Percentiles rank a stretch among this genome's conserved stretches.
Evolutionary conservation across 2,888 invertebrate species (phyloP).

Genomic region (Nemurella pictetii): DNA sequence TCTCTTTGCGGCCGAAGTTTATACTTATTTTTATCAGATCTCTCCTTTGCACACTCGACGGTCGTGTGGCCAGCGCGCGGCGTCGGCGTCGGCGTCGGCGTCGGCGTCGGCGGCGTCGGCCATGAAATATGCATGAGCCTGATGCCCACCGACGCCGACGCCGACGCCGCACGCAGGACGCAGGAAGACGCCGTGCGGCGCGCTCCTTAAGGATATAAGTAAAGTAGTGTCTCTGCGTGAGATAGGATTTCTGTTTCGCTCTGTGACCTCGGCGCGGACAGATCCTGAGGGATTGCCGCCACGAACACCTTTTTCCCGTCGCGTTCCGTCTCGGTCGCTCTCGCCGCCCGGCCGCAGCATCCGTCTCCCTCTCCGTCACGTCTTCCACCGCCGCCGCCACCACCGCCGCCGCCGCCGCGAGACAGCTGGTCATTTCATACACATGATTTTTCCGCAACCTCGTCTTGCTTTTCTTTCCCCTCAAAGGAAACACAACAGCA

Average conservation of each 20-base stretch:
- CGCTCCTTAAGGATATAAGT: conserved; percentile 32
- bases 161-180: not conserved
- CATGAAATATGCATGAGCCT: conserved; percentile 40
- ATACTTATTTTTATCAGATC: not conserved
- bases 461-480: not conserved
- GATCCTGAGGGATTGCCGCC: conserved; percentile 23
- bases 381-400: not conserved
- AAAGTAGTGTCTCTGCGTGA: conserved; percentile 16
- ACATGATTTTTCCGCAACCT: not conserved
- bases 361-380: conserved; percentile 41
- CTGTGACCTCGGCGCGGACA: conserved; percentile 9
- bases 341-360: conserved; percentile 29
- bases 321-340: not conserved
- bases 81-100: too few species aligned
- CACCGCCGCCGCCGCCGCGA: not conserved
- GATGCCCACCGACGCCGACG: not conserved
- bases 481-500: too few species aligned
- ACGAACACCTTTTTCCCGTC: not conserved
- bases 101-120: too few species aligned
- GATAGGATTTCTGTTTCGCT: conserved; percentile 39
- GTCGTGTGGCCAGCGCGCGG: conserved; percentile 6
- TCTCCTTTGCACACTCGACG: not conserved
- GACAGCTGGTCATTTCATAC: not conserved
- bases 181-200: not conserved
- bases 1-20: not conserved